Conservation (phyloP, 2,113 vertebrate species). For the Mustela nigripes region DNA sequence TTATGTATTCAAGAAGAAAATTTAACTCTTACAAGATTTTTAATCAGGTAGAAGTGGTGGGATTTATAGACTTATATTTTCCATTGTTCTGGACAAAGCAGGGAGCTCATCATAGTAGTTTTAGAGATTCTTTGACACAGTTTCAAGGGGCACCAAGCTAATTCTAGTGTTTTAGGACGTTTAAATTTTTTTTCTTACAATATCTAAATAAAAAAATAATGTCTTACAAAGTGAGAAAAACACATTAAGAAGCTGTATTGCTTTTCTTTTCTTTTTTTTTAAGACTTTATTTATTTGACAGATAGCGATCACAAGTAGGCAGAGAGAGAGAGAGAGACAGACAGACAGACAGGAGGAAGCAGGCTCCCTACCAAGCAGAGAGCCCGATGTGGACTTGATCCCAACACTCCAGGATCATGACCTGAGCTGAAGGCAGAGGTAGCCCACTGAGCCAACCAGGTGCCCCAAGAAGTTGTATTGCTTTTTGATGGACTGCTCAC, state of each 20-base stretch:
- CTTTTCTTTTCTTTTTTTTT: not conserved
- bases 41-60: not conserved
- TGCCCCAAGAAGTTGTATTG: not conserved
- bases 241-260: not conserved
- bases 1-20: slow-evolving; percentile 27
- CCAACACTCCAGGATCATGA: too few species aligned
- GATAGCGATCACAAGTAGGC: too few species aligned
- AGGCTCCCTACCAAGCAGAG: too few species aligned
- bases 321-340: too few species aligned
- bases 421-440: too few species aligned
- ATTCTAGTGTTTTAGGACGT: not conserved
- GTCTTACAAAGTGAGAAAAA: not conserved
- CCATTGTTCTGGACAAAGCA: not conserved
- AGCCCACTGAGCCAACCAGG: too few species aligned
- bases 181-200: not conserved
- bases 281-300: too few species aligned
- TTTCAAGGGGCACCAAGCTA: slow-evolving; percentile 21
- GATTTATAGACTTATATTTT: slow-evolving; percentile 33
- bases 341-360: too few species aligned
- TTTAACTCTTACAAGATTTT: not conserved
- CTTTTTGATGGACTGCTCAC: not conserved
- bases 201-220: slow-evolving; percentile 34
- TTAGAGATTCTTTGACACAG: not conserved
- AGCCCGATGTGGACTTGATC: too few species aligned
- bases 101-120: not conserved